These are phyloP conservation scores for Enoplosus armatus DNA, from an alignment of 2,797 vertebrate species.

Conservation along the genomic window DNA sequence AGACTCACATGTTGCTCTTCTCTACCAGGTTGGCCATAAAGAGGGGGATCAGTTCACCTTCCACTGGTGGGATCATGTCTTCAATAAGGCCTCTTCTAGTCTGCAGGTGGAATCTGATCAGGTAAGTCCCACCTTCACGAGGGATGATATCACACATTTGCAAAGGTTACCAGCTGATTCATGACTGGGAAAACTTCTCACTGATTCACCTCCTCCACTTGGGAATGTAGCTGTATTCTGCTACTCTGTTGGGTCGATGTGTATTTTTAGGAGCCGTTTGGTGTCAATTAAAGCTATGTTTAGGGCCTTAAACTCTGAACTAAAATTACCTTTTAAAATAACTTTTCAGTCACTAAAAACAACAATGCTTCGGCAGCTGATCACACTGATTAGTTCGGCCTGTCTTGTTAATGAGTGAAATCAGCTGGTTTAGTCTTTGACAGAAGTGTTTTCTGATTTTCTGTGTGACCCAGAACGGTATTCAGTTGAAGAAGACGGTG, in stretches of 20 bases:
- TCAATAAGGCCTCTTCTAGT: constrained; percentile 91
- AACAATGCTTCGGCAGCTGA: too few relatives aligned
- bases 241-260: not conserved
- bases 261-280: not conserved
- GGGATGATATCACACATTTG: constrained; percentile 6
- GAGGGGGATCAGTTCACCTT: constrained; percentile 92
- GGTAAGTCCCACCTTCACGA: constrained; percentile 71
- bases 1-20: not conserved
- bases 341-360: not conserved
- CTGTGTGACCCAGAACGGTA: constrained; percentile 83
- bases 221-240: not conserved
- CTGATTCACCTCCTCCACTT: not conserved
- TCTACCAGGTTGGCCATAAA: constrained; percentile 87
- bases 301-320: not conserved
- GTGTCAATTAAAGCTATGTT: not conserved
- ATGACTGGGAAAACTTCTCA: not conserved
- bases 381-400: not conserved
- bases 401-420: not conserved
- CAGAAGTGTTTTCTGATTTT: constrained; percentile 14
- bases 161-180: not conserved
- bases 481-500: constrained; percentile 80
- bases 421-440: not conserved
- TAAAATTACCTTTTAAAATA: not conserved
- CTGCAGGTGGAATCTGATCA: constrained; percentile 87
- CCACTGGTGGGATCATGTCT: constrained; percentile 98